These are phyloP conservation scores for Heliconius nattereri DNA, from an alignment of 1,140 invertebrate species.

Conservation along the genomic window DNA sequence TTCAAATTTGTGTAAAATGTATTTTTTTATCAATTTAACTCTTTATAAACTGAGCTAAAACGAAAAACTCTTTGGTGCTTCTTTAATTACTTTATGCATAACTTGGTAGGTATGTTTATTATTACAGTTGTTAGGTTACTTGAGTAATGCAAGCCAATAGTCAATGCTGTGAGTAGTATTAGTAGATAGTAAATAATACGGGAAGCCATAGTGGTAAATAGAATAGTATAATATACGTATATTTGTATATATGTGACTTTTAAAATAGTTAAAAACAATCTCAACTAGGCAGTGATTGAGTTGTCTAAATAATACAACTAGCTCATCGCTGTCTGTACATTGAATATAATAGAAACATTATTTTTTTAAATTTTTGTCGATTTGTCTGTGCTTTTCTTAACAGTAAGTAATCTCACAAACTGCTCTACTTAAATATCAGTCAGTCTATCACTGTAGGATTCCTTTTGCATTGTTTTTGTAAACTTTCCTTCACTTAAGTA, in stretches of 20 bases:
- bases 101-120: not conserved
- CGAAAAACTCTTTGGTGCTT: too few species aligned
- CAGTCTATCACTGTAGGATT: too few species aligned
- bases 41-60: too few species aligned
- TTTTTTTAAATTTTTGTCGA: too few species aligned
- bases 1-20: not conserved
- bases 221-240: not conserved
- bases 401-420: too few species aligned
- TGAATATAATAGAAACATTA: too few species aligned
- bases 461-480: too few species aligned
- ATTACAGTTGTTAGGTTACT: not conserved
- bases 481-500: too few species aligned
- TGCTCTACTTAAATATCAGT: too few species aligned
- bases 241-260: not conserved
- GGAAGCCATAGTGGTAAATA: constrained; percentile 12
- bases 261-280: not conserved
- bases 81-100: not conserved
- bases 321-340: too few species aligned
- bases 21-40: not conserved
- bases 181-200: constrained; percentile 8
- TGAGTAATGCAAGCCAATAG: constrained; percentile 6
- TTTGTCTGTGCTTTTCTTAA: too few species aligned
- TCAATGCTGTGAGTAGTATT: constrained; percentile 11
- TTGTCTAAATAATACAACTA: not conserved
- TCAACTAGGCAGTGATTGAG: not conserved